Evolutionary conservation across 1,140 invertebrate genomes (phyloP).

Genomic region (Globodera ellingtonae): DNA sequence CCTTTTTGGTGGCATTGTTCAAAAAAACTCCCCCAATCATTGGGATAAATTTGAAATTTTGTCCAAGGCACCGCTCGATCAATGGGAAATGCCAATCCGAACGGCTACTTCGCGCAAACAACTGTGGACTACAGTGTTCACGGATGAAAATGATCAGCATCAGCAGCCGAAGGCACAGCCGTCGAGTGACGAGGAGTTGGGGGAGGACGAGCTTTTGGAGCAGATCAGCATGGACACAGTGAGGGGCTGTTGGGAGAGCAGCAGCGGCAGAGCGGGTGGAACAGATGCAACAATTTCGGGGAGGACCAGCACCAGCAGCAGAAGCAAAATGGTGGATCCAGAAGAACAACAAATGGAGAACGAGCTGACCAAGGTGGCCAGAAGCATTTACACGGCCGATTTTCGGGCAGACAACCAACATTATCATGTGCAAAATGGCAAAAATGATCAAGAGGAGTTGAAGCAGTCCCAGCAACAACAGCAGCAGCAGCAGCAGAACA

Average conservation of each 20-base stretch:
- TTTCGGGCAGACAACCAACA: conserved; percentile 10
- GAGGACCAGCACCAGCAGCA: background rate
- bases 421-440: background rate
- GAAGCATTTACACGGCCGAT: conserved; percentile 21
- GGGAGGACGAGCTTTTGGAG: conserved; percentile 34
- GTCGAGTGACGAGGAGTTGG: conserved; percentile 11
- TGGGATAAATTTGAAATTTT: background rate
- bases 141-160: conserved; percentile 45
- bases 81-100: conserved; percentile 3
- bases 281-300: background rate
- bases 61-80: conserved; percentile 13
- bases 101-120: conserved; percentile 9
- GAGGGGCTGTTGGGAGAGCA: conserved; percentile 41
- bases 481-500: background rate
- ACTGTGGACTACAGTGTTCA: conserved; percentile 59
- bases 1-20: too few relatives aligned
- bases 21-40: background rate
- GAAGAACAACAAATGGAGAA: background rate
- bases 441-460: background rate
- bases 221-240: conserved; percentile 46
- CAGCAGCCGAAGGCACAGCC: background rate
- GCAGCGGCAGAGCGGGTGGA: background rate
- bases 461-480: background rate
- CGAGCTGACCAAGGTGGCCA: conserved; percentile 7
- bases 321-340: background rate